Conservation (phyloP, 2,113 vertebrate genomes). For the Rhodinocichla rosea region DNA sequence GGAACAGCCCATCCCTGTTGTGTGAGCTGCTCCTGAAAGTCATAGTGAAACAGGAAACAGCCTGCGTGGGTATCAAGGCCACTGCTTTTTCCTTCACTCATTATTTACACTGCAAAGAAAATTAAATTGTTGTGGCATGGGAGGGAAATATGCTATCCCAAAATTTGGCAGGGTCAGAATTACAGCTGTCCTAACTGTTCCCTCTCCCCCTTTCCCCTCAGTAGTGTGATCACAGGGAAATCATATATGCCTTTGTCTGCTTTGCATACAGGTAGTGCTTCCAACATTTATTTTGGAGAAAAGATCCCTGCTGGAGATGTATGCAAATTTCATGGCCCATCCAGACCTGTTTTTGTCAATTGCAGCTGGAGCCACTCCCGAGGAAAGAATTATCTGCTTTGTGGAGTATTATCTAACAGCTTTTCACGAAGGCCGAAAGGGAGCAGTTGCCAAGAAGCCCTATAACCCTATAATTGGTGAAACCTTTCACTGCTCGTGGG, state of each 20-base stretch:
- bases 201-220: neutral
- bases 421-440: constrained; percentile 95
- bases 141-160: neutral
- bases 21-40: neutral
- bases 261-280: constrained; percentile 84
- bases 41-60: neutral
- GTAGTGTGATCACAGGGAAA: neutral
- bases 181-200: neutral
- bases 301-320: constrained; percentile 97
- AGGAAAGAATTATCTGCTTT: constrained; percentile 90
- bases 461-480: constrained; percentile 95
- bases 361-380: constrained; percentile 80
- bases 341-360: constrained; percentile 93
- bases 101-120: neutral
- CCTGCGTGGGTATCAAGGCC: neutral
- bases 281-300: constrained; percentile 97
- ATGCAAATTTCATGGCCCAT: constrained; percentile 96
- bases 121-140: neutral
- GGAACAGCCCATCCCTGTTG: neutral
- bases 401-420: constrained; percentile 96
- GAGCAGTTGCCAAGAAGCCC: constrained; percentile 94
- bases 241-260: constrained; percentile 46
- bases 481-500: constrained; percentile 95
- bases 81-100: neutral
- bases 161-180: neutral